Evolutionary conservation across 2,113 vertebrate genomes (phyloP).

Genomic region (Lepus europaeus): DNA sequence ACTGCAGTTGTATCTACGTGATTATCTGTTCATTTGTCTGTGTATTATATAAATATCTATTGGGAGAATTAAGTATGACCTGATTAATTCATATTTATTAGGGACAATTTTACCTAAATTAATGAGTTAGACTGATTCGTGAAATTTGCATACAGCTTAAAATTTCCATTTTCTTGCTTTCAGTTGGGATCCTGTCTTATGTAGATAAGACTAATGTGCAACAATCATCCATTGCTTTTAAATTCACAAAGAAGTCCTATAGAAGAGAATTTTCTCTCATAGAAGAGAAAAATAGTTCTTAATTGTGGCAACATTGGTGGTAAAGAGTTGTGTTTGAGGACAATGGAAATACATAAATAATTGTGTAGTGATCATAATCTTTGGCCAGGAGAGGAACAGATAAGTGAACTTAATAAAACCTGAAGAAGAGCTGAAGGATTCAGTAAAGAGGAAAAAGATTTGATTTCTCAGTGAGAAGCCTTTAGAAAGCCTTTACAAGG

Average conservation of each 20-base stretch:
- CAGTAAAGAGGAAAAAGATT: not conserved
- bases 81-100: constrained; percentile 38
- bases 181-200: constrained; percentile 37
- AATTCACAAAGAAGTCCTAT: not conserved
- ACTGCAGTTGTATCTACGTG: constrained; percentile 59
- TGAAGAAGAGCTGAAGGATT: not conserved
- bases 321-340: not conserved
- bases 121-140: not conserved
- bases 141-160: constrained; percentile 2
- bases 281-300: not conserved
- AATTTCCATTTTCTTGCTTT: constrained; percentile 20
- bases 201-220: constrained; percentile 5
- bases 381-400: not conserved
- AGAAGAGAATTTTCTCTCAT: not conserved
- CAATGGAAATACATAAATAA: not conserved
- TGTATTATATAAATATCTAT: not conserved
- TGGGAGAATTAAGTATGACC: not conserved
- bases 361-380: not conserved
- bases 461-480: not conserved
- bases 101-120: not conserved
- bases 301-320: not conserved
- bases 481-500: not conserved
- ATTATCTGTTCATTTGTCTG: not conserved
- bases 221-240: constrained; percentile 39
- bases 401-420: not conserved